A percentile compares a stretch with the other conserved stretches of the same genome.
Evolutionary conservation across 1,140 invertebrate species (phyloP).

Genomic region (Meteorus sp.): DNA sequence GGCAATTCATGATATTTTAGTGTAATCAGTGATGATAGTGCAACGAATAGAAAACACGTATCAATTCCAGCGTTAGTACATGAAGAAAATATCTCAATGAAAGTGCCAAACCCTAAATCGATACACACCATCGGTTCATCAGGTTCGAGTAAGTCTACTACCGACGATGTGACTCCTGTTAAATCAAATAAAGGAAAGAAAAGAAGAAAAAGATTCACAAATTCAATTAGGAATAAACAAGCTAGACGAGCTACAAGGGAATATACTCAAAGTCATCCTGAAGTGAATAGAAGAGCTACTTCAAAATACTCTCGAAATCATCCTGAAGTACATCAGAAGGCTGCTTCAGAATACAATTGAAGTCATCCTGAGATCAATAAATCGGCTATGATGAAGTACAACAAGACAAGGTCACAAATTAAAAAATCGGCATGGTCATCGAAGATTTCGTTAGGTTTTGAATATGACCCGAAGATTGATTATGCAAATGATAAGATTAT

Average conservation of each 20-base stretch:
- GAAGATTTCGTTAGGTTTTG: slow-evolving; percentile 10
- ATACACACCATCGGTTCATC: not conserved
- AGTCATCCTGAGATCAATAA: not conserved
- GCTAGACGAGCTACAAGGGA: not conserved
- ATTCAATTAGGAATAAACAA: slow-evolving; percentile 14
- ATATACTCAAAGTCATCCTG: not conserved
- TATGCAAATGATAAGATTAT: slow-evolving; percentile 19
- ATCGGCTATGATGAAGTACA: not conserved
- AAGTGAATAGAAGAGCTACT: not conserved
- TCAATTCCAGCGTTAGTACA: not conserved
- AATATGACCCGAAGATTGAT: slow-evolving; percentile 6
- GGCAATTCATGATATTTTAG: not conserved
- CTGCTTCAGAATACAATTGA: not conserved
- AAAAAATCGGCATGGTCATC: slow-evolving; percentile 7
- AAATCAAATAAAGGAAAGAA: slow-evolving; percentile 8
- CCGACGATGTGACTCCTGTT: not conserved
- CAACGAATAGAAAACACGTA: not conserved
- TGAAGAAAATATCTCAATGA: not conserved
- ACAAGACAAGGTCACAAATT: slow-evolving; percentile 11
- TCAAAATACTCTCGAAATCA: slow-evolving; percentile 10
- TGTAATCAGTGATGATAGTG: not conserved
- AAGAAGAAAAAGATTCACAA: slow-evolving; percentile 14
- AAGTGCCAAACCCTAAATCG: not conserved
- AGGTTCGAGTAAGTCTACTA: not conserved
- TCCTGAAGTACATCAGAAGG: not conserved